Conservation (phyloP, 2,888 invertebrate species). For the Crematogaster levior region DNA sequence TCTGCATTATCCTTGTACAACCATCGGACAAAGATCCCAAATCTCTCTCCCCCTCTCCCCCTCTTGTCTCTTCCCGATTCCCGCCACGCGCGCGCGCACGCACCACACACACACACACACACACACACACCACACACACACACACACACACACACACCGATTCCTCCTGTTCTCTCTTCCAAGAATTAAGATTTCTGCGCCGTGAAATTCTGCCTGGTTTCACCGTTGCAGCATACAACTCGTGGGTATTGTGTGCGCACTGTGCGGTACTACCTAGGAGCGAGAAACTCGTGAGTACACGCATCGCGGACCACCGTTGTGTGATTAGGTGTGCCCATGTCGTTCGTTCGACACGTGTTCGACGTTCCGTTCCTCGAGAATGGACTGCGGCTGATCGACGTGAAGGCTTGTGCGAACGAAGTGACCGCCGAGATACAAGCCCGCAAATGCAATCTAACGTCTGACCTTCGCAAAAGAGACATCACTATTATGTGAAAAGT, state of each 20-base stretch:
- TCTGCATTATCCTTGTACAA: conserved; percentile 80
- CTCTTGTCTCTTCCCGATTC: neutral
- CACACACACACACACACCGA: neutral
- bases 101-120: neutral
- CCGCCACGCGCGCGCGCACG: neutral
- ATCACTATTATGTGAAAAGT: conserved; percentile 8
- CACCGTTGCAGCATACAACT: conserved; percentile 72
- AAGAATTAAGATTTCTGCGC: conserved; percentile 75
- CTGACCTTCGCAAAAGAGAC: conserved; percentile 26
- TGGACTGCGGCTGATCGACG: conserved; percentile 51
- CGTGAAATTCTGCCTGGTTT: conserved; percentile 72
- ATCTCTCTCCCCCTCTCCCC: conserved; percentile 30
- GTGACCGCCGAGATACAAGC: conserved; percentile 7
- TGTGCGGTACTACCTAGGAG: conserved; percentile 53
- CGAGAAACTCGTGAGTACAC: conserved; percentile 68
- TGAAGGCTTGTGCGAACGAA: conserved; percentile 37
- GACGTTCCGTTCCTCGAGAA: conserved; percentile 56
- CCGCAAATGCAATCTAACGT: conserved; percentile 23
- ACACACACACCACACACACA: neutral
- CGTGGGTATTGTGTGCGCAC: conserved; percentile 68
- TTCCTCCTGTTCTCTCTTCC: conserved; percentile 62
- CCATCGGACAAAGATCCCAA: conserved; percentile 58
- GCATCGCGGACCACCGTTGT: conserved; percentile 64
- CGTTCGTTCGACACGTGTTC: conserved; percentile 52
- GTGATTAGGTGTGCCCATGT: conserved; percentile 70